Percentiles rank a stretch among this genome's conserved stretches.
Conservation (phyloP, 2,888 invertebrate species). For the Synanthedon myopaeformis region DNA sequence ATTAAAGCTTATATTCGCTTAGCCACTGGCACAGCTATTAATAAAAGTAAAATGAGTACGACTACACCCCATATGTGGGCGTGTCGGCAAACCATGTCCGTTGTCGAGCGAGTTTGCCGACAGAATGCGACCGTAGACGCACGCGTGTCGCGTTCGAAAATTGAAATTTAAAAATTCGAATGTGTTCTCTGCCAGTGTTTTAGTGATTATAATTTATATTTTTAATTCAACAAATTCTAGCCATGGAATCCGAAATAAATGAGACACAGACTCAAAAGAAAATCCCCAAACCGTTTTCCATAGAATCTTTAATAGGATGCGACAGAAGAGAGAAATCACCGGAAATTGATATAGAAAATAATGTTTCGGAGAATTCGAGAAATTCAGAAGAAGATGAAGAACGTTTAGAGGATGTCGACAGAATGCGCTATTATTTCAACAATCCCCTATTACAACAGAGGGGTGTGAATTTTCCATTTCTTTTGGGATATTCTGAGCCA, state of each 20-base stretch:
- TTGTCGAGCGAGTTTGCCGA: conserved; percentile 31
- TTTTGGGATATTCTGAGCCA: conserved; percentile 58
- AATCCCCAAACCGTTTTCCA: conserved; percentile 73
- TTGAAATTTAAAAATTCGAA: neutral
- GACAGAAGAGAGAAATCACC: conserved; percentile 49
- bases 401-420: conserved; percentile 40
- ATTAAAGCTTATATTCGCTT: conserved; percentile 58
- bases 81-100: conserved; percentile 29
- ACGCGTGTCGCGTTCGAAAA: conserved; percentile 20
- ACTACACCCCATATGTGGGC: conserved; percentile 64
- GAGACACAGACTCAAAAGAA: conserved; percentile 47
- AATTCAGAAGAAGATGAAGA: conserved; percentile 58
- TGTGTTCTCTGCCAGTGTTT: neutral
- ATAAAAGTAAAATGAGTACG: conserved; percentile 51
- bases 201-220: neutral
- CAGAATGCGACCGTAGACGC: conserved; percentile 29
- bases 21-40: conserved; percentile 33
- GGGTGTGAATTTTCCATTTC: conserved; percentile 54
- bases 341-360: conserved; percentile 60
- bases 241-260: conserved; percentile 43
- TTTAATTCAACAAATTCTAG: conserved; percentile 2
- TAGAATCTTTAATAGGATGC: conserved; percentile 70
- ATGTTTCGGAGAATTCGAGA: conserved; percentile 47
- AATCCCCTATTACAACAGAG: conserved; percentile 57
- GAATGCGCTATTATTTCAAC: conserved; percentile 58